Conservation (phyloP, 2,113 vertebrate species). For the Motacilla tschutschensis region DNA sequence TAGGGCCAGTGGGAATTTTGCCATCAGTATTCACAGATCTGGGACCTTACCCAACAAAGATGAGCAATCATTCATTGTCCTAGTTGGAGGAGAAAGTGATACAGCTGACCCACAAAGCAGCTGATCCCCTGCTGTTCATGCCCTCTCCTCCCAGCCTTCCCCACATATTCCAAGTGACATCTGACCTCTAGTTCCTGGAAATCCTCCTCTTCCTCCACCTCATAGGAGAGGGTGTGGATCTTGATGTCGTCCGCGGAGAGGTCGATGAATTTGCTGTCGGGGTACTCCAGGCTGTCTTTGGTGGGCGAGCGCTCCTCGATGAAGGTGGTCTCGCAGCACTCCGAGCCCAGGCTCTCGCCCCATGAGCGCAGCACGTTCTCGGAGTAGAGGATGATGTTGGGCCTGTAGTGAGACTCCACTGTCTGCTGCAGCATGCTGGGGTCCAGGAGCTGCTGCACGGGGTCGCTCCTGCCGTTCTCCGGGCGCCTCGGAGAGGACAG, state of each 20-base stretch:
- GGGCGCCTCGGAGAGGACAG: slow-evolving; percentile 40
- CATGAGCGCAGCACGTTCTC: slow-evolving; percentile 81
- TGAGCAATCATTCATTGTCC: accelerated
- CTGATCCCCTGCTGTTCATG: neutral
- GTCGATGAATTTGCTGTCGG: slow-evolving; percentile 84
- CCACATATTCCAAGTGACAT: neutral
- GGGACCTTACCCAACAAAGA: neutral
- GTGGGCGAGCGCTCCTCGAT: slow-evolving; percentile 81
- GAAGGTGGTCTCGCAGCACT: slow-evolving; percentile 94
- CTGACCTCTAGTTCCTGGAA: slow-evolving; percentile 94
- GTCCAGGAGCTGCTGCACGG: slow-evolving; percentile 83
- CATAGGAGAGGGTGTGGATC: slow-evolving; percentile 89
- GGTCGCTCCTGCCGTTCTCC: slow-evolving; percentile 63
- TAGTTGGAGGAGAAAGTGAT: neutral
- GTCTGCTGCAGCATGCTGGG: slow-evolving; percentile 82
- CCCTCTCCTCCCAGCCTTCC: neutral
- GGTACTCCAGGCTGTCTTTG: slow-evolving; percentile 81
- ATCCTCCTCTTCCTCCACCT: slow-evolving; percentile 89
- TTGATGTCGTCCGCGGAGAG: slow-evolving; percentile 82
- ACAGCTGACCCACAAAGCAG: neutral
- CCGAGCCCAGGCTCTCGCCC: slow-evolving; percentile 75
- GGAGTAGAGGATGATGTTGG: slow-evolving; percentile 86
- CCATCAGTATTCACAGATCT: neutral
- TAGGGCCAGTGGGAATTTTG: neutral
- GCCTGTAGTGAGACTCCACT: slow-evolving; percentile 76